Percentiles rank a stretch among this genome's conserved stretches.
Evolutionary conservation across 2,797 vertebrate species (phyloP).

Genomic region (Helarctos malayanus): DNA sequence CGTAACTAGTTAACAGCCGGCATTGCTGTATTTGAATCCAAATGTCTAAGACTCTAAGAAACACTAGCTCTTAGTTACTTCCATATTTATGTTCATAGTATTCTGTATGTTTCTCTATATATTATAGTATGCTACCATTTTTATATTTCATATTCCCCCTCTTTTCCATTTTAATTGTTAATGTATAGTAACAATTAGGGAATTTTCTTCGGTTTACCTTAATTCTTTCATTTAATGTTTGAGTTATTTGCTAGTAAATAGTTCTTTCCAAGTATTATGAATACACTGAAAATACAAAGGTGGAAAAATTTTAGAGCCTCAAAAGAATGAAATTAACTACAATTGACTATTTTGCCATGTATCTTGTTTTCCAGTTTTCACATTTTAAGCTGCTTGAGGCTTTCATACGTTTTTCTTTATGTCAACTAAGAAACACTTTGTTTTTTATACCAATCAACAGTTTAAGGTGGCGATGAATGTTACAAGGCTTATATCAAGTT

Average conservation of each 20-base stretch:
- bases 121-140: neutral
- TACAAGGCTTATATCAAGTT: conserved; percentile 4
- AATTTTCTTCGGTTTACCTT: conserved; percentile 38
- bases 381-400: conserved; percentile 33
- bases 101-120: neutral
- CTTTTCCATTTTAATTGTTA: conserved; percentile 31
- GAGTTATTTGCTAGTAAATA: conserved; percentile 19
- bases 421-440: neutral
- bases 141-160: conserved; percentile 23
- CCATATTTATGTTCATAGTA: conserved; percentile 56
- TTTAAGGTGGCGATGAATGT: conserved; percentile 1
- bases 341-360: conserved; percentile 8
- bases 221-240: conserved; percentile 38
- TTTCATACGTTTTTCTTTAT: conserved; percentile 60
- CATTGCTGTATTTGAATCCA: conserved; percentile 65
- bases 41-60: conserved; percentile 41
- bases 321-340: neutral
- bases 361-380: conserved; percentile 35
- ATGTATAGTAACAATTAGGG: neutral
- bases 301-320: conserved; percentile 21
- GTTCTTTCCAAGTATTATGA: conserved; percentile 57
- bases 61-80: conserved; percentile 9
- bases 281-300: conserved; percentile 6
- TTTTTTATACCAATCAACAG: neutral
- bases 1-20: conserved; percentile 11